These are phyloP conservation scores for Actinernus sp. DNA, from an alignment of 92 coral and sea anemone genomes.

Conservation along the genomic window DNA sequence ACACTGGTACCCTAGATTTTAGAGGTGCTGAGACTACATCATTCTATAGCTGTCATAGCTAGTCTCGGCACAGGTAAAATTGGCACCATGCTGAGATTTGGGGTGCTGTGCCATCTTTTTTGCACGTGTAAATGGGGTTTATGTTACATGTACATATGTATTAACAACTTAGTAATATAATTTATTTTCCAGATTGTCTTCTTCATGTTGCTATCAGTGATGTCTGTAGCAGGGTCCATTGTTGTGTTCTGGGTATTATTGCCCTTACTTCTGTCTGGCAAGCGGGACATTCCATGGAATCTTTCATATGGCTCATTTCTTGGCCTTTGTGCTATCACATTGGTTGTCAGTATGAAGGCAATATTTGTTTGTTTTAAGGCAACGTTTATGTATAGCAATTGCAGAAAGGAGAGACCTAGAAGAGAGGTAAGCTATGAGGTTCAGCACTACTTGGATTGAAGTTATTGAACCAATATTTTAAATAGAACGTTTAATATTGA, in stretches of 20 bases:
- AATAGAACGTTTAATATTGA: too few species aligned
- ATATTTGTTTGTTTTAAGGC: conserved; percentile 67
- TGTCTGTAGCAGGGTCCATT: conserved; percentile 49
- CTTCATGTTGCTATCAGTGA: conserved; percentile 65
- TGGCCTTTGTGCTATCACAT: conserved; percentile 65
- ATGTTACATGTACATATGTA: too few species aligned
- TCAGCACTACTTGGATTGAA: too few species aligned
- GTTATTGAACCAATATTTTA: too few species aligned
- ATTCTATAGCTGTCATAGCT: too few species aligned
- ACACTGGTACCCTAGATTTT: too few species aligned
- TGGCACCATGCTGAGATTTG: too few species aligned
- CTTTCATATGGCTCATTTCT: conserved; percentile 82
- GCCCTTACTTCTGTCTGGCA: conserved; percentile 60
- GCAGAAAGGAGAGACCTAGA: conserved; percentile 58
- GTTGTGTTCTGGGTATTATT: conserved; percentile 76
- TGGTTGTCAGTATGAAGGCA: conserved; percentile 77
- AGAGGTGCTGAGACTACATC: too few species aligned
- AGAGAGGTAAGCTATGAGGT: conserved; percentile 76
- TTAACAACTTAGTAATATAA: too few species aligned
- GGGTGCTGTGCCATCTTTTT: too few species aligned
- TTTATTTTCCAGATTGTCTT: conserved; percentile 57
- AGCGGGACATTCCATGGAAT: conserved; percentile 62
- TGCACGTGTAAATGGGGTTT: too few species aligned
- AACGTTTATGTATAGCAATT: conserved; percentile 63
- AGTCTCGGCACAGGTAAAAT: too few species aligned